Conservation (phyloP, 92 coral and sea anemone species). For the Actinernus sp. region DNA sequence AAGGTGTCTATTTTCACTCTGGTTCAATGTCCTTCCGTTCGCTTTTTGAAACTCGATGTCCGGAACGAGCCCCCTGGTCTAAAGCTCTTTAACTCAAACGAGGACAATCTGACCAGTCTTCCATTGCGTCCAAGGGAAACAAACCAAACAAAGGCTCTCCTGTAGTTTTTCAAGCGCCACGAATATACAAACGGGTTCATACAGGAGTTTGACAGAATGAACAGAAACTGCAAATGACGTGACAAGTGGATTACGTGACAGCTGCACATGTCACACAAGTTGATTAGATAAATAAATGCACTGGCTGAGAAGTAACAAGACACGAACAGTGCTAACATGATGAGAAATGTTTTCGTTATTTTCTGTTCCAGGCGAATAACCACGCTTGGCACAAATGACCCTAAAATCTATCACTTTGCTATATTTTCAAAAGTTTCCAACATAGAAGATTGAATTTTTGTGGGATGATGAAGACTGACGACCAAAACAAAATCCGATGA, state of each 20-base stretch:
- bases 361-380: slow-evolving; percentile 80
- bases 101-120: slow-evolving; percentile 10
- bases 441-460: too few relatives aligned
- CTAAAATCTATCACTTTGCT: too few relatives aligned
- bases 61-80: slow-evolving; percentile 21
- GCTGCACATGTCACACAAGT: slow-evolving; percentile 76
- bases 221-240: slow-evolving; percentile 89
- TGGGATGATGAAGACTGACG: too few relatives aligned
- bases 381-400: too few relatives aligned
- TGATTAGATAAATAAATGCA: slow-evolving; percentile 80
- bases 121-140: slow-evolving; percentile 74
- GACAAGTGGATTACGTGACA: slow-evolving; percentile 80
- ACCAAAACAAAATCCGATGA: too few relatives aligned
- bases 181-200: slow-evolving; percentile 94
- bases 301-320: slow-evolving; percentile 85
- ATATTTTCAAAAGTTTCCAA: too few relatives aligned
- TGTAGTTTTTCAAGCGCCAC: slow-evolving; percentile 75
- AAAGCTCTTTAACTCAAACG: slow-evolving; percentile 66
- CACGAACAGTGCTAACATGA: slow-evolving; percentile 77
- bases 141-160: slow-evolving; percentile 77
- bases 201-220: slow-evolving; percentile 85
- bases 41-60: slow-evolving; percentile 11
- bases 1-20: too few relatives aligned
- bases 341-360: slow-evolving; percentile 86
- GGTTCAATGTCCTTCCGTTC: too few relatives aligned